Evolutionary conservation across 2,888 invertebrate species (phyloP), one percentile per base, ranked within the genome.

Genomic region (Dastarcus helophoroides): DNA sequence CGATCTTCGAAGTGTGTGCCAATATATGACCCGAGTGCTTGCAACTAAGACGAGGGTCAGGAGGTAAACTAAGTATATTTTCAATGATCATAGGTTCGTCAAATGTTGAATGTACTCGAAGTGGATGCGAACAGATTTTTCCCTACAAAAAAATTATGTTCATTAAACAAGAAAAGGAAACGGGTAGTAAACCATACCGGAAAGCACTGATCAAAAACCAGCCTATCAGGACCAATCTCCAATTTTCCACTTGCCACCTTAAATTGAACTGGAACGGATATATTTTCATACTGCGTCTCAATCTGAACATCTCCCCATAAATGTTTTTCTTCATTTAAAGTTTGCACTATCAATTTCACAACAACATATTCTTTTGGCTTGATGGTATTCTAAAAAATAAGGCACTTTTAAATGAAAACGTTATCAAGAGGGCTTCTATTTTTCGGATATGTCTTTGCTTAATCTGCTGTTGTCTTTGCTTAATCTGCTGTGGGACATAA

Each of bases 21-120:
- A 62, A 52, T 42, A 74, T 66, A 40, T 65, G 62, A n/a, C 56
- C 43, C 10, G 51, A 64, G 53, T 60, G 63, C 43, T 62, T 48
- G 46, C 68, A 69, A 38, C 64, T 65, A 16, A 82, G 67, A 19
- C 77, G 65, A n/a, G 65, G 56, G 57, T 79, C 76, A 14, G 69
- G 64, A 5, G 73, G 71, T 35, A 75, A 62, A 40, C 75, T 72
- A 41, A 73, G 58, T 22, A 85, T 70, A 39, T 69, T 61, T 32
- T 73, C 70, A 25, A 91, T 76, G 41, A 76, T 74, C 82, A 94
- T 85, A 29, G 76, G 70, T 48, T 79, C 74, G 42, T 75, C 65
- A 65, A 89, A 90, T 3, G 79, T 77, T 47, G 84, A 90, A 51
- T 83, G 77, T 39, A 91, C 72, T 53, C 77, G 73, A 36, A 94